These are phyloP conservation scores for Spheniscus humboldti DNA, from an alignment of 2,797 vertebrate genomes.

Conservation along the genomic window DNA sequence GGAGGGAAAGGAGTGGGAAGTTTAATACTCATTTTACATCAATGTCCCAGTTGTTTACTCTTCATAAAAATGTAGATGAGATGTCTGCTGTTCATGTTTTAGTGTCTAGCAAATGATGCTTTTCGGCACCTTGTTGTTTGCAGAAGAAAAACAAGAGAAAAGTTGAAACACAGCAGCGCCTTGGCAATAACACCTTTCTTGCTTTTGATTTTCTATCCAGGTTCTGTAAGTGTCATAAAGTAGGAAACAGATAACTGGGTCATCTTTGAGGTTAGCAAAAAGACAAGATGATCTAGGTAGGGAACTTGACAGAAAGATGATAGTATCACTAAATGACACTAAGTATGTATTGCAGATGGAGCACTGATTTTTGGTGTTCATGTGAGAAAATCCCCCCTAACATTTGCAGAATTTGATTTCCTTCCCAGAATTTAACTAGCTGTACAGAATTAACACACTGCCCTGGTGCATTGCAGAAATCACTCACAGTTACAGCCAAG, in stretches of 20 bases:
- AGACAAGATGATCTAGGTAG: constrained; percentile 22
- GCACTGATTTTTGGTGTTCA: background rate
- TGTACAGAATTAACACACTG: constrained; percentile 41
- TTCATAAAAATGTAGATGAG: background rate
- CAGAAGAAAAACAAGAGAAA: background rate
- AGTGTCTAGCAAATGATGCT: constrained; percentile 12
- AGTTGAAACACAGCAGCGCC: background rate
- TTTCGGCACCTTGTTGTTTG: background rate
- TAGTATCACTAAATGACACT: constrained; percentile 11
- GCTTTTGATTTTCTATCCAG: constrained; percentile 48
- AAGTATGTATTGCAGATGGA: background rate
- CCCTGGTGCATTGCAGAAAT: constrained; percentile 40
- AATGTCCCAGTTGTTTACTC: constrained; percentile 1
- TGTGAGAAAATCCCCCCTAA: constrained; percentile 11
- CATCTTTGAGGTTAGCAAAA: constrained; percentile 32
- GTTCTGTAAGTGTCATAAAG: constrained; percentile 17
- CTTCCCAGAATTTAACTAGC: constrained; percentile 60
- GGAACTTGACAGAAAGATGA: constrained; percentile 37
- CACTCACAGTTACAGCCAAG: constrained; percentile 30
- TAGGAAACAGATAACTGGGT: constrained; percentile 19
- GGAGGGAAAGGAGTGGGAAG: background rate
- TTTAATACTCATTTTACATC: background rate
- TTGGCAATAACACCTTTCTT: constrained; percentile 32
- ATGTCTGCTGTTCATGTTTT: constrained; percentile 1
- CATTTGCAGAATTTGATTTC: constrained; percentile 50